Conservation (phyloP, 1,140 invertebrate genomes). For the Macrobrachium nipponense region DNA sequence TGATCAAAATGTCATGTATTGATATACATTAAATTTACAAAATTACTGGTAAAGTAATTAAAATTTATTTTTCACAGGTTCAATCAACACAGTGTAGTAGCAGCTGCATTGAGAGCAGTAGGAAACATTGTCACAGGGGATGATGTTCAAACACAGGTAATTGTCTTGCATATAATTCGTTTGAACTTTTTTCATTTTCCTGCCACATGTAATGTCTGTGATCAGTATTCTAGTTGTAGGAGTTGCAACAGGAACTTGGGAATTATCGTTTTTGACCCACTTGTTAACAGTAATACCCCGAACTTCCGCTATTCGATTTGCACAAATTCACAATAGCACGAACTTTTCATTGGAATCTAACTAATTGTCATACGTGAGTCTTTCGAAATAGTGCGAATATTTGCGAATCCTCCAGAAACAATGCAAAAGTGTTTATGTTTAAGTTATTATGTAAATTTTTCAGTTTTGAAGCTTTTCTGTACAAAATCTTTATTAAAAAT, state of each 20-base stretch:
- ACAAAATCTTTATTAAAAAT: no score
- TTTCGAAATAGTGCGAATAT: no score
- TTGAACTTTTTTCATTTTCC: not conserved
- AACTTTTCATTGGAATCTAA: no score
- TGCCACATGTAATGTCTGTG: not conserved
- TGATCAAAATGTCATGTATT: not conserved
- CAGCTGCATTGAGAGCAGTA: conserved; percentile 92
- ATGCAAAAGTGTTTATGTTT: no score
- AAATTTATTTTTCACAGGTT: conserved; percentile 75
- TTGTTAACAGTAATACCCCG: no score
- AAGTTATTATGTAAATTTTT: no score
- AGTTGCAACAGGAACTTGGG: not conserved
- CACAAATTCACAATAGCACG: no score
- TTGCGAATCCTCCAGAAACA: no score
- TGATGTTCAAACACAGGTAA: conserved; percentile 91
- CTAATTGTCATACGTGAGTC: no score
- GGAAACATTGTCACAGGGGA: conserved; percentile 99
- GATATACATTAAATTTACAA: not conserved
- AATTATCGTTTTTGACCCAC: no score
- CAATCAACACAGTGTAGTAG: conserved; percentile 90
- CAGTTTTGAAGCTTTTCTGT: no score
- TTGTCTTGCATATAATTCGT: not conserved
- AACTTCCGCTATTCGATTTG: no score
- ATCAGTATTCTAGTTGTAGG: not conserved
- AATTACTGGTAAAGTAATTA: not conserved